A percentile compares a stretch with the other conserved stretches of the same genome.
Evolutionary conservation across 2,797 vertebrate species (phyloP).

Genomic region (Rhinogobio ventralis): DNA sequence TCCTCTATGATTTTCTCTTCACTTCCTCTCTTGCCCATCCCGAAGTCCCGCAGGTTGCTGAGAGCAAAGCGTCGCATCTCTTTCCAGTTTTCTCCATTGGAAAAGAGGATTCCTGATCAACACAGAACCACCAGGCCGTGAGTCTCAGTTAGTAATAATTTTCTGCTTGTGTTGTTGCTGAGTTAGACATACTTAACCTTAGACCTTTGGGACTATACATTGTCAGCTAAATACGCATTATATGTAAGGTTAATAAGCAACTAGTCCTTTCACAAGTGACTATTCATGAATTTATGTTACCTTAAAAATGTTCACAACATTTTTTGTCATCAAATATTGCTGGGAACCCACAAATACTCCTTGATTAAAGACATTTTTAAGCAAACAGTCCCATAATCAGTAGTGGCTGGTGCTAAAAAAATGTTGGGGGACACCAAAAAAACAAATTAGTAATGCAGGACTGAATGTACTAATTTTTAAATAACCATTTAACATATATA

Average conservation of each 20-base stretch:
- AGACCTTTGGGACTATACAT: background rate
- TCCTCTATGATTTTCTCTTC: constrained; percentile 78
- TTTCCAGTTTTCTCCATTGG: constrained; percentile 78
- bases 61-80: constrained; percentile 78
- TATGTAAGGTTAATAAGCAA: background rate
- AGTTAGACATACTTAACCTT: background rate
- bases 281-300: background rate
- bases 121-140: background rate
- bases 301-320: background rate
- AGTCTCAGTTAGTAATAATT: too few species aligned
- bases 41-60: constrained; percentile 73
- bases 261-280: background rate
- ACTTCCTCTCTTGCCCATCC: constrained; percentile 75
- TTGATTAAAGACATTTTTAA: background rate
- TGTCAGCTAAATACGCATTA: background rate
- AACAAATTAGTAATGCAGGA: too few species aligned
- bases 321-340: background rate
- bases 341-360: too few species aligned
- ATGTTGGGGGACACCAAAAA: too few species aligned
- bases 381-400: background rate
- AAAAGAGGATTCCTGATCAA: constrained; percentile 72
- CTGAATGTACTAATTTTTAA: too few species aligned
- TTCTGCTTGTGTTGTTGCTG: too few species aligned
- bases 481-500: too few species aligned
- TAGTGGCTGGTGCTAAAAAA: too few species aligned